Conservation (phyloP, 2,888 invertebrate genomes). For the Agonopterix subpropinquella region DNA sequence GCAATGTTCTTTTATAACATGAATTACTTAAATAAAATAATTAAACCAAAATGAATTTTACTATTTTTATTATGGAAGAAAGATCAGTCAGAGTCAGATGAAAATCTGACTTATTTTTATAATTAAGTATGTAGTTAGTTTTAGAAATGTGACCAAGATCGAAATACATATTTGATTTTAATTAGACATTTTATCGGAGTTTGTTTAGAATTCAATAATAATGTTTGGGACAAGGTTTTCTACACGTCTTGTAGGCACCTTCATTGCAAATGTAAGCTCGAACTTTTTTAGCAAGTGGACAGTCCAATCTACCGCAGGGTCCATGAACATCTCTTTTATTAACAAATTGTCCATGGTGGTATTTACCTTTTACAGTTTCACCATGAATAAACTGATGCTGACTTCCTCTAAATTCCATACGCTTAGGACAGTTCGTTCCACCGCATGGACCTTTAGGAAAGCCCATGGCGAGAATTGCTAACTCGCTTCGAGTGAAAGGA, state of each 20-base stretch:
- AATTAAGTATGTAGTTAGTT: too few species aligned
- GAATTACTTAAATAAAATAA: too few species aligned
- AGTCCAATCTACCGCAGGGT: conserved; percentile 64
- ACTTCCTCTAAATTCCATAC: conserved; percentile 64
- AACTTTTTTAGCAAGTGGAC: conserved; percentile 63
- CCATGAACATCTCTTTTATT: conserved; percentile 66
- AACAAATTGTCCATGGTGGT: conserved; percentile 59
- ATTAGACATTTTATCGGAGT: too few species aligned
- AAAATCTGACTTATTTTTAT: too few species aligned
- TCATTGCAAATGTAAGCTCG: conserved; percentile 51
- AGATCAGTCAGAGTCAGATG: too few species aligned
- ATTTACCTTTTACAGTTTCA: conserved; percentile 54
- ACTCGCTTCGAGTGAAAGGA: conserved; percentile 54
- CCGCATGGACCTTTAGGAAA: conserved; percentile 69
- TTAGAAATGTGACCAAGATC: too few species aligned
- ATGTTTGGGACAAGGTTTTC: conserved; percentile 56
- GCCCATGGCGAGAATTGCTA: conserved; percentile 65
- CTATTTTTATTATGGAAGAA: too few species aligned
- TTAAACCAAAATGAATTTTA: too few species aligned
- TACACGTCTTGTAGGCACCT: conserved; percentile 59
- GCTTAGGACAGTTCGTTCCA: conserved; percentile 62
- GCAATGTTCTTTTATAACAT: too few species aligned
- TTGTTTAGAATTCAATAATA: conserved; percentile 36
- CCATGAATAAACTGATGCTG: conserved; percentile 65
- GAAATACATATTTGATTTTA: too few species aligned